These are phyloP conservation scores for Salvator merianae DNA, from an alignment of 2,113 vertebrate species.

Conservation along the genomic window DNA sequence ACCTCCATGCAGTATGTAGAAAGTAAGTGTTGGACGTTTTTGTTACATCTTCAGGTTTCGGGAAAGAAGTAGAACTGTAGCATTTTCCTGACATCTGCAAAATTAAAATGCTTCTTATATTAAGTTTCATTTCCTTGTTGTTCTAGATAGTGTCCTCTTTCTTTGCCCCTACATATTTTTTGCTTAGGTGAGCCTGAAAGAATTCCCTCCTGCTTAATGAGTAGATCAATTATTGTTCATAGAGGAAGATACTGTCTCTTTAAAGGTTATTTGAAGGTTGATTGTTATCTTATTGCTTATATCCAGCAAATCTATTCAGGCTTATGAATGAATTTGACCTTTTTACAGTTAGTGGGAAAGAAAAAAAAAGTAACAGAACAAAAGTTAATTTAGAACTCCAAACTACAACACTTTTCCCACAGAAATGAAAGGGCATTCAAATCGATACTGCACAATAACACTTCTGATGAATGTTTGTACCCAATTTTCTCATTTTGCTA, in stretches of 20 bases:
- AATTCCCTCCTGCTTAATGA: slow-evolving; percentile 73
- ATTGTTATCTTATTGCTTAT: slow-evolving; percentile 87
- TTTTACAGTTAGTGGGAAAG: slow-evolving; percentile 88
- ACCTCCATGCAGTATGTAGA: not conserved
- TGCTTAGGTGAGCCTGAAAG: slow-evolving; percentile 69
- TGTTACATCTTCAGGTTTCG: not conserved
- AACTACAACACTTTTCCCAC: slow-evolving; percentile 84
- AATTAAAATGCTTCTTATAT: slow-evolving; percentile 32
- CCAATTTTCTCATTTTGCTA: slow-evolving; percentile 92
- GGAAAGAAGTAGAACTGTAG: not conserved
- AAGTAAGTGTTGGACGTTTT: not conserved
- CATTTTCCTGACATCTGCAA: slow-evolving; percentile 2
- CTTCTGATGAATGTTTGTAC: slow-evolving; percentile 91
- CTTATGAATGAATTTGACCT: slow-evolving; percentile 99
- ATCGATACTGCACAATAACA: slow-evolving; percentile 95
- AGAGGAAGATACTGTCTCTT: slow-evolving; percentile 72
- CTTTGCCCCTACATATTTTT: slow-evolving; percentile 37
- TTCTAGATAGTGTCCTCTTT: slow-evolving; percentile 53
- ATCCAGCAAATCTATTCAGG: slow-evolving; percentile 87
- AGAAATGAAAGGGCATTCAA: slow-evolving; percentile 98
- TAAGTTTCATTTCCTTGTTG: slow-evolving; percentile 56
- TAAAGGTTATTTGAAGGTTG: slow-evolving; percentile 93
- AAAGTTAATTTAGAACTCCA: slow-evolving; percentile 94
- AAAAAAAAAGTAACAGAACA: slow-evolving; percentile 82
- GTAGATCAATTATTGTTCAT: slow-evolving; percentile 80